These are phyloP conservation scores for Heliconius hewitsoni DNA, from an alignment of 1,140 invertebrate genomes.

Conservation along the genomic window DNA sequence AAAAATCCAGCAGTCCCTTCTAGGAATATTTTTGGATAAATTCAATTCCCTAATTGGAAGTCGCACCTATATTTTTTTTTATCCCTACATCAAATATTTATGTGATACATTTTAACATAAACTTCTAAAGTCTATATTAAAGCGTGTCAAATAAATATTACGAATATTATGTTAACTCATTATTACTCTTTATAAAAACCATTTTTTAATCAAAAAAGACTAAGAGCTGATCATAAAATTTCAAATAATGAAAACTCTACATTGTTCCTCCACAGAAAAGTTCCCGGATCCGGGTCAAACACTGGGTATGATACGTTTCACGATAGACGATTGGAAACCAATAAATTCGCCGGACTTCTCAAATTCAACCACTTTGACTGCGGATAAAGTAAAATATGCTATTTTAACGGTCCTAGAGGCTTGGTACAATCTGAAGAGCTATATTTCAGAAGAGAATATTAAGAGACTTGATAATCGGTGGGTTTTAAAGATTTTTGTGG, in stretches of 20 bases:
- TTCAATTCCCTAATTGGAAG: too few relatives aligned
- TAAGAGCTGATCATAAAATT: background rate
- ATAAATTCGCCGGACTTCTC: slow-evolving; percentile 8
- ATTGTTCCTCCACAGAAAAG: slow-evolving; percentile 31
- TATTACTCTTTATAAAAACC: too few relatives aligned
- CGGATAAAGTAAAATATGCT: slow-evolving; percentile 34
- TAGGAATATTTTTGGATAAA: too few relatives aligned
- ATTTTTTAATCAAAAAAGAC: background rate
- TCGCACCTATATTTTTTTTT: too few relatives aligned
- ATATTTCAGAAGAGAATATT: background rate
- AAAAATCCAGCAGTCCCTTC: too few relatives aligned
- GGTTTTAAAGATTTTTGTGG: background rate
- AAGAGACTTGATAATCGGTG: slow-evolving; percentile 7
- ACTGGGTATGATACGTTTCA: slow-evolving; percentile 32
- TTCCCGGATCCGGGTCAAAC: slow-evolving; percentile 42
- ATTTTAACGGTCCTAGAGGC: slow-evolving; percentile 29
- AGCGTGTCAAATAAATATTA: too few relatives aligned
- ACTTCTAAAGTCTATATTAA: too few relatives aligned
- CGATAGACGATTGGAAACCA: slow-evolving; percentile 29
- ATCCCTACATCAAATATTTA: too few relatives aligned
- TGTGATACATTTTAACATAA: too few relatives aligned
- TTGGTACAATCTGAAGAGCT: slow-evolving; percentile 20
- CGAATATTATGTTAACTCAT: too few relatives aligned
- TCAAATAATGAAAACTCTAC: background rate
- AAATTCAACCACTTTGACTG: slow-evolving; percentile 12